Evolutionary conservation across 2,888 invertebrate species (phyloP), one percentile per base, ranked within the genome.

Genomic region (Caradrina clavipalpis): DNA sequence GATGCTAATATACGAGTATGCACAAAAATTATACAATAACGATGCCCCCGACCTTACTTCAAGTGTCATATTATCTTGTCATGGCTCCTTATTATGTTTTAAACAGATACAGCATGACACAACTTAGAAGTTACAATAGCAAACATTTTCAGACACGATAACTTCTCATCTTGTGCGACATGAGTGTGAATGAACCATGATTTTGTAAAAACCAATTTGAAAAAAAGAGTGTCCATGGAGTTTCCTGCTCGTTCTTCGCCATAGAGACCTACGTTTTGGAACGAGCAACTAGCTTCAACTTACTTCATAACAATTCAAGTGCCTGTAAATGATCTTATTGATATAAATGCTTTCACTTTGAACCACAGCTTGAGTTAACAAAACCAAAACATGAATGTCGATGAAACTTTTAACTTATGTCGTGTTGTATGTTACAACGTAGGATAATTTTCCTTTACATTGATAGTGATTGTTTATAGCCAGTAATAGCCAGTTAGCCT

Each of bases 401-500:
- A 45, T 45, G 45, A 0, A 45, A 17, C 45, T 6, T 45, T 17
- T 45, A 45, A 17, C 5, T 17, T 45, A 17, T 17, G 17, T 17
- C 45, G 15, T 6, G 45, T 4, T 45, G 17, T 45, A 45, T 5
- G 42, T 17, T 10, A 2, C 39, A 15, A 17, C 17, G 17, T 45
- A 45, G 15, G 17, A 64, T 55, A 77, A 61, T 69, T 81, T 69
- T 61, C 63, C 76, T 58, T 19, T 26, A 31, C 39, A 51, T 61
- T 11, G 42, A 17, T 60, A 69, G 62, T 69, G 31, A 62, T 77
- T 47, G 61, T 65, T 81, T 77, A 81, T 62, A 21, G 61, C 47
- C 11, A 0, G 21, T 81, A 67, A 60, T 80, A 60, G 45, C 62
- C 45, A 31, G 80, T 60, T 77, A 50, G 50, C 77, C 77, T 70